Base-by-base conservation (phyloP, 2,797 vertebrate species). In the Balearica regulorum region DNA sequence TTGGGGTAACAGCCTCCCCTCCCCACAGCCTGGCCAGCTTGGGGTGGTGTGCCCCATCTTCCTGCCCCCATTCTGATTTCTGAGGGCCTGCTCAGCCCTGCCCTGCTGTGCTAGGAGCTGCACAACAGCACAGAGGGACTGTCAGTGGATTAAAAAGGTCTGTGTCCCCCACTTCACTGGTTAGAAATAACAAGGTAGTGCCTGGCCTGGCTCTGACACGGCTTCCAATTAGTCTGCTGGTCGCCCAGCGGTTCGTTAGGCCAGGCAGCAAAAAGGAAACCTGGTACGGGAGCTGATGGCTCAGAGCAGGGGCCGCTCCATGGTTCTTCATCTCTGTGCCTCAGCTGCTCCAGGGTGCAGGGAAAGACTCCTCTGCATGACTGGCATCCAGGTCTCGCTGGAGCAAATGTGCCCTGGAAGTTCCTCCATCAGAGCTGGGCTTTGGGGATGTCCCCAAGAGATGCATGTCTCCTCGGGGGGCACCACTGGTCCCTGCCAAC, bases 111-210 rank as follows among this genome's bases (percentile, higher is more conserved):
- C 72, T 62, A 44, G 79, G 66, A 72, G 64, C 51, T 68, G 72
- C n/a, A 75, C 46, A 62, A 26, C 39, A 54, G 66, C 66, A 43
- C 25, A 12, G n/a, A 37, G 51, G 72, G 83, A 37, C 24, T 66
- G 83, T 53, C 13, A 29, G 57, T 16, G 66, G 65, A 48, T 60
- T 46, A 37, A 71, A 87, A 94, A 92, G 29, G 57, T 60, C 83
- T 33, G 11, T 22, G 88, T 83, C 64, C 77, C 48, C 53, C 33
- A 75, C 65, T 88, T 85, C 2, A 2, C 70, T 89, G 58, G 41
- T 94, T 81, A 94, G 91, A 95, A 93, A 91, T 90, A 96, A 93
- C 80, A 76, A 71, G 54, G 69, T 26, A 54, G 69, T 33, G 48
- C 75, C 58, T 87, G 79, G 54, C 62, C 73, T 76, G 84, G 46